Conservation (phyloP, 2,888 invertebrate species). For the Apamea monoglypha region DNA sequence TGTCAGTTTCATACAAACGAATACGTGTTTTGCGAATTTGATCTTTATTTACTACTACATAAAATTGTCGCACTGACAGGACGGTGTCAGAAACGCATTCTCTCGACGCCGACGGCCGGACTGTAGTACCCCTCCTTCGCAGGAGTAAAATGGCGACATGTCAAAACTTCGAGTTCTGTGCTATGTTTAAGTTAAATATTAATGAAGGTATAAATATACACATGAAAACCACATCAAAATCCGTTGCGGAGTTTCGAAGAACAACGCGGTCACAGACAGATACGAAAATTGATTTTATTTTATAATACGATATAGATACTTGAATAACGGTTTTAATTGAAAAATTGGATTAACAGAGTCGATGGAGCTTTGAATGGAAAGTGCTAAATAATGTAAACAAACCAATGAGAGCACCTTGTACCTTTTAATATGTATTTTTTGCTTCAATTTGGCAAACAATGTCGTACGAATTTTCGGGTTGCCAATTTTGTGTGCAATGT, state of each 20-base stretch:
- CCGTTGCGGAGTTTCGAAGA: not conserved
- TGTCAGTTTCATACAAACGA: too few species aligned
- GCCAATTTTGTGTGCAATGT: conserved; percentile 39
- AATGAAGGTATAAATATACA: not conserved
- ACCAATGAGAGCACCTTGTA: conserved; percentile 28
- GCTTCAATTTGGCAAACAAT: conserved; percentile 41
- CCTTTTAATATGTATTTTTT: conserved; percentile 33
- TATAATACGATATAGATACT: too few species aligned
- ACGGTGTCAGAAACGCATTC: too few species aligned
- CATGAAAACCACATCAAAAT: not conserved
- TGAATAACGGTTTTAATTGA: too few species aligned
- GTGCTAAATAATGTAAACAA: conserved; percentile 6
- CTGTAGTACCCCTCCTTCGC: not conserved
- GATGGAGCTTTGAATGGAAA: not conserved
- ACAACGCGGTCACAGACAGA: not conserved
- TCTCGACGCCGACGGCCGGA: too few species aligned
- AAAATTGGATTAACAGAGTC: not conserved
- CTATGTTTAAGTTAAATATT: not conserved
- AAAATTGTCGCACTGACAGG: too few species aligned
- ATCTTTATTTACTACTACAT: too few species aligned
- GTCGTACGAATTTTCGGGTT: conserved; percentile 6
- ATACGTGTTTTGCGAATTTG: too few species aligned
- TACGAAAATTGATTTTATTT: not conserved
- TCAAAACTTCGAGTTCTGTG: not conserved
- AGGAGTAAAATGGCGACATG: not conserved